Conservation (phyloP, 2,888 invertebrate genomes). For the Chrysomela aeneicollis region DNA sequence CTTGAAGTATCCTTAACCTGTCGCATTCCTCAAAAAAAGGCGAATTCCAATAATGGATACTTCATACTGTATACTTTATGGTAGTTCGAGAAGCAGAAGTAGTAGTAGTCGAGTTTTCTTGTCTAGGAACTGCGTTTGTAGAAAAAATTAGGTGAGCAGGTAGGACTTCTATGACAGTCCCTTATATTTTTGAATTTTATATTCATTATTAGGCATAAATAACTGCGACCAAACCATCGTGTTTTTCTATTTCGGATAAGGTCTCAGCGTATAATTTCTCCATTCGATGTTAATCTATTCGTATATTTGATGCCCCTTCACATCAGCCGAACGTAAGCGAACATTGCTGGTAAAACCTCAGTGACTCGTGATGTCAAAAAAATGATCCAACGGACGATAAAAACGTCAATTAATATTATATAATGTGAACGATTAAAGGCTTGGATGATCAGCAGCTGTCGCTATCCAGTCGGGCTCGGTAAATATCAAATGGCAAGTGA, state of each 20-base stretch:
- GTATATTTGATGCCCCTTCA: neutral
- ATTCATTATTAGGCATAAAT: no score
- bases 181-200: no score
- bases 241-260: neutral
- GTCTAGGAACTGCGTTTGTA: no score
- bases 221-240: no score
- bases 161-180: no score
- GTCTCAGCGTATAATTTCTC: neutral
- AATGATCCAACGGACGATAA: neutral
- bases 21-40: no score
- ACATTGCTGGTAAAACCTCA: neutral
- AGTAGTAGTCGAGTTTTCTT: no score
- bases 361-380: neutral
- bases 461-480: neutral
- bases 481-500: neutral
- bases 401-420: slow-evolving; percentile 1
- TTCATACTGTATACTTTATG: no score
- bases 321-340: neutral
- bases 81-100: no score
- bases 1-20: no score
- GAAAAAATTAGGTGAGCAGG: no score
- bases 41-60: no score
- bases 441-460: neutral
- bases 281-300: neutral
- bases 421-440: neutral